These are phyloP conservation scores for Seriola aureovittata DNA, from an alignment of 2,113 vertebrate genomes.

Conservation along the genomic window DNA sequence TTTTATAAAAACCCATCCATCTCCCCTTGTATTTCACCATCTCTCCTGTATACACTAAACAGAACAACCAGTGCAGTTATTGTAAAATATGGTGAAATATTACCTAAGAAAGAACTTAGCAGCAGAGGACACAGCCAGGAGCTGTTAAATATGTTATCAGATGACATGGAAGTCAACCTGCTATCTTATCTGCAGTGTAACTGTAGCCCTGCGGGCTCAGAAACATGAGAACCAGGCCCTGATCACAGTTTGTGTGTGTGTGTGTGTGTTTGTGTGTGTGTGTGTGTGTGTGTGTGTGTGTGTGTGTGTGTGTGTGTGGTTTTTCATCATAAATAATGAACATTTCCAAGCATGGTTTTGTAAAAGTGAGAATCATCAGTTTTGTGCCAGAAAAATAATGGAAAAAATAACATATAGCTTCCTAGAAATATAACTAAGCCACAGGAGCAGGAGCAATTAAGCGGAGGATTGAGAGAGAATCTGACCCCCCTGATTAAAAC, in stretches of 20 bases:
- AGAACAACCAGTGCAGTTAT: not conserved
- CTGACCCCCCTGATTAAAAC: too few species aligned
- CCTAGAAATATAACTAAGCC: too few species aligned
- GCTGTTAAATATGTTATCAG: constrained; percentile 55
- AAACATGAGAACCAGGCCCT: constrained; percentile 46
- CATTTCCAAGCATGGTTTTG: not conserved
- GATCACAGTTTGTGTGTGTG: constrained; percentile 9
- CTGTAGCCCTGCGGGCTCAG: constrained; percentile 34
- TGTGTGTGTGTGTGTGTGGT: constrained; percentile 1
- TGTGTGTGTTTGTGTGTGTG: constrained; percentile 15
- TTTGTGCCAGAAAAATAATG: not conserved
- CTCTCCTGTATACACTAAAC: not conserved
- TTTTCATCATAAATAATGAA: constrained; percentile 37
- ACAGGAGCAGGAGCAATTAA: too few species aligned
- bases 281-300: constrained; percentile 23
- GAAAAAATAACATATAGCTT: too few species aligned
- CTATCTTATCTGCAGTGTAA: constrained; percentile 59
- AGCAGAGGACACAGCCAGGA: constrained; percentile 5
- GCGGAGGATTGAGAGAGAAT: too few species aligned
- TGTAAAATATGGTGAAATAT: constrained; percentile 22
- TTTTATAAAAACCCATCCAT: not conserved
- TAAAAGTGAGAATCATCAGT: not conserved
- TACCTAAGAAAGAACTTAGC: constrained; percentile 2
- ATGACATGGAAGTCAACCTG: constrained; percentile 45
- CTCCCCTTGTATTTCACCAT: not conserved